These are phyloP conservation scores for Acholoe squamosa DNA, from an alignment of 2,888 invertebrate genomes.

Conservation along the genomic window DNA sequence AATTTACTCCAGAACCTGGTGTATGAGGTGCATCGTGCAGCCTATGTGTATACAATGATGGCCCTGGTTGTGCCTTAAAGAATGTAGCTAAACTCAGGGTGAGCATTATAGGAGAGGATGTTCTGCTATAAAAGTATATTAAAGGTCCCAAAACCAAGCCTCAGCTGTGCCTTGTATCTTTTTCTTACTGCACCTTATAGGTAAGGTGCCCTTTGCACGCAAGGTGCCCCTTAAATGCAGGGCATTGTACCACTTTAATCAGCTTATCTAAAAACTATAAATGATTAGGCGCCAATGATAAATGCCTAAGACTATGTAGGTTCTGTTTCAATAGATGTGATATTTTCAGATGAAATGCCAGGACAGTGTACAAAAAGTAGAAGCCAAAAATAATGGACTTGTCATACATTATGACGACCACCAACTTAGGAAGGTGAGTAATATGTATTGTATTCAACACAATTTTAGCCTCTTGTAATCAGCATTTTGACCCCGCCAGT, in stretches of 20 bases:
- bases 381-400: neutral
- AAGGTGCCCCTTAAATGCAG: too few relatives aligned
- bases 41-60: neutral
- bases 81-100: neutral
- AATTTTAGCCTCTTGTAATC: neutral
- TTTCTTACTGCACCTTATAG: too few relatives aligned
- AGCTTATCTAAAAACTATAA: too few relatives aligned
- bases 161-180: too few relatives aligned
- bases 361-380: constrained; percentile 17
- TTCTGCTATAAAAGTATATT: neutral
- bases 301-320: too few relatives aligned
- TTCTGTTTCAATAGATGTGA: too few relatives aligned
- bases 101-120: neutral
- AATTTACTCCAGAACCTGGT: neutral
- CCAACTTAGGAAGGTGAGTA: constrained; percentile 14
- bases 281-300: too few relatives aligned
- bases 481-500: neutral
- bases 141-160: too few relatives aligned
- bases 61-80: neutral
- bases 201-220: too few relatives aligned
- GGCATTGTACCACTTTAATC: too few relatives aligned
- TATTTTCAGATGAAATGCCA: neutral
- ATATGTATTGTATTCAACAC: neutral
- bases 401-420: neutral
- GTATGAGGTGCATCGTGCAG: neutral